Base-by-base conservation (phyloP, 1,140 invertebrate genomes). In the Drosophila pachea region DNA sequence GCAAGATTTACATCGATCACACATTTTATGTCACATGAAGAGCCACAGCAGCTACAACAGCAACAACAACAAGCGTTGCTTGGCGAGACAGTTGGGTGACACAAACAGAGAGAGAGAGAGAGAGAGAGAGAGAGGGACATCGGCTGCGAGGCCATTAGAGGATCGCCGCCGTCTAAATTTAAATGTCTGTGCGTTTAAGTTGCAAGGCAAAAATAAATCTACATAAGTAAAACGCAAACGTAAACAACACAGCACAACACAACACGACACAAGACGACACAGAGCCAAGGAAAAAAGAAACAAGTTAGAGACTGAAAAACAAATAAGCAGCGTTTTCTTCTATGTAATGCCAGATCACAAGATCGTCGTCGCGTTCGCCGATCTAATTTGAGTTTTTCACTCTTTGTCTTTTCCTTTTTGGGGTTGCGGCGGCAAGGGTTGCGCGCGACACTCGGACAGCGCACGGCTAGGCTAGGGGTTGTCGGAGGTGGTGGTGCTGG, bases 21-120 rank as follows among this genome's bases (percentile, higher is more conserved):
- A 79, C 79, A 79, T 86, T 86, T 86, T 81, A 86, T 86, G 76
- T 79, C 81, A 84, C 81, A 84, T 84, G 81, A 72, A 84, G 64
- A 78, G 36, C n/a, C 47, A 11, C 38, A 50, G 31, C 29, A 62
- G 61, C 35, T 74, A 38, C 55, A 68, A 66, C 59, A 63, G 45
- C 45, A 67, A 61, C 45, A 68, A 48, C 61, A 63, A 54, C 60
- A 69, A 68, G 48, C 60, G 70, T 83, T 78, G 67, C 65, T 22
- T 22, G 68, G 75, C 78, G 78, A 84, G 73, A 84, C 79, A 76
- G 60, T 83, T 72, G 69, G 73, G 74, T 77, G 74, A 76, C 74
- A 82, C 70, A 66, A 47, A 67, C 32, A 68, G n/a, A 31, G 50
- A 43, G 12, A 22, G 8, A 48, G 55, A 16, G 40, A 36, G 14